These are phyloP conservation scores for Serilophus lunatus DNA, from an alignment of 2,113 vertebrate genomes.

Conservation along the genomic window DNA sequence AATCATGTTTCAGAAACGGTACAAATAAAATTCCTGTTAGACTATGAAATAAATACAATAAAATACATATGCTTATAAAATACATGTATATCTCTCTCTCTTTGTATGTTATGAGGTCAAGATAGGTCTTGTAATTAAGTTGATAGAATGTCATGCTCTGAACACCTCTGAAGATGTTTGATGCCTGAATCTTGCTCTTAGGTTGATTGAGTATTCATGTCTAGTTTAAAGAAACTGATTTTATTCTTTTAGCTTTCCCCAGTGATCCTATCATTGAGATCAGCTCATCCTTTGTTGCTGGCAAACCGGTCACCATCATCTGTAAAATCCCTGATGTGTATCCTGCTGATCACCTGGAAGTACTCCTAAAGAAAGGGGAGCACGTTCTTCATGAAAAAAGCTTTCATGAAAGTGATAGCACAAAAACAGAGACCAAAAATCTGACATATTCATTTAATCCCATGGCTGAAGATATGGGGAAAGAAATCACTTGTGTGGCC, in stretches of 20 bases:
- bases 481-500: constrained; percentile 67
- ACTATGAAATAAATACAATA: no score
- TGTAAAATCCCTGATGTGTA: constrained; percentile 71
- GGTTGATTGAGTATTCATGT: background rate
- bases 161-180: background rate
- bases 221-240: background rate
- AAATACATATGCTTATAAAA: background rate
- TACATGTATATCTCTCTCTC: no score
- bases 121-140: background rate
- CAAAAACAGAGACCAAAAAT: constrained; percentile 47
- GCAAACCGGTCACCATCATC: background rate
- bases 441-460: constrained; percentile 49
- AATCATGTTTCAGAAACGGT: background rate
- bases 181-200: background rate
- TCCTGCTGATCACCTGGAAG: constrained; percentile 52
- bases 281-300: background rate
- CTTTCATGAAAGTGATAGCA: background rate
- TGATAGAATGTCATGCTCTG: background rate
- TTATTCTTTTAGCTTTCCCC: constrained; percentile 69
- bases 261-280: constrained; percentile 72
- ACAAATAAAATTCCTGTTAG: background rate
- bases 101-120: background rate
- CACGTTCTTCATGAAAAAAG: background rate
- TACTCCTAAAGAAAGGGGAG: constrained; percentile 55
- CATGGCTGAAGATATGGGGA: constrained; percentile 51